phyloP scores from a whole-genome alignment of 2,797 vertebrate species.

The Euphonia xanthogaster region DNA sequence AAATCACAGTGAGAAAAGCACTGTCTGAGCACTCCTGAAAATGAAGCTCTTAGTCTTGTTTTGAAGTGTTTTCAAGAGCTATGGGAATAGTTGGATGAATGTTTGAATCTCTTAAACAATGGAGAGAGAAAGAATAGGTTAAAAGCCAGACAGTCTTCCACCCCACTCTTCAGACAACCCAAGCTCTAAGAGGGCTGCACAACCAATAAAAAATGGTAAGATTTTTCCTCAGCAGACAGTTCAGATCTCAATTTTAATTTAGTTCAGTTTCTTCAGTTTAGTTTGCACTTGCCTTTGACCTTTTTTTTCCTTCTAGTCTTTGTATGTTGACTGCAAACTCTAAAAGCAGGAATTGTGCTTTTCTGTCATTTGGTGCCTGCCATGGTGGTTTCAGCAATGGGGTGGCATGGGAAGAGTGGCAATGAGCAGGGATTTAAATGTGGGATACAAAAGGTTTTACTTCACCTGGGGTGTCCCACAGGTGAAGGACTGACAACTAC shows the following conservation, averaged over 20 bases:
- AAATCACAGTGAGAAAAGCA: background rate
- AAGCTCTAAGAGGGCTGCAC: background rate
- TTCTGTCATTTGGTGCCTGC: background rate
- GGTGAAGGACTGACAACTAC: background rate
- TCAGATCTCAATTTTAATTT: background rate
- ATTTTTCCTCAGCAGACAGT: background rate
- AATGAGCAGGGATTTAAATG: background rate
- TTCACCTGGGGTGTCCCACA: background rate
- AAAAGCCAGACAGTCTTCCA: background rate
- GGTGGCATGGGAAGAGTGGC: background rate
- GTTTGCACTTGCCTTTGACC: background rate
- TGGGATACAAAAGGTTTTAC: background rate
- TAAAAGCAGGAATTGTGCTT: background rate
- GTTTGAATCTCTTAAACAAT: background rate
- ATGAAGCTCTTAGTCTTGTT: background rate
- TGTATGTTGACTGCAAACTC: background rate
- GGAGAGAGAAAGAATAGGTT: background rate
- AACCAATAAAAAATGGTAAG: background rate
- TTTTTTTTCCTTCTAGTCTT: background rate
- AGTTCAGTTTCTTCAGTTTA: background rate
- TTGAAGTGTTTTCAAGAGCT: constrained; percentile 10
- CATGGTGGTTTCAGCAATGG: background rate
- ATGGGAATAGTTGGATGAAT: background rate
- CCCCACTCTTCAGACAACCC: background rate
- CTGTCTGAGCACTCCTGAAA: background rate